These are phyloP conservation scores for Abramis brama DNA, from an alignment of 2,113 vertebrate genomes.

Conservation along the genomic window DNA sequence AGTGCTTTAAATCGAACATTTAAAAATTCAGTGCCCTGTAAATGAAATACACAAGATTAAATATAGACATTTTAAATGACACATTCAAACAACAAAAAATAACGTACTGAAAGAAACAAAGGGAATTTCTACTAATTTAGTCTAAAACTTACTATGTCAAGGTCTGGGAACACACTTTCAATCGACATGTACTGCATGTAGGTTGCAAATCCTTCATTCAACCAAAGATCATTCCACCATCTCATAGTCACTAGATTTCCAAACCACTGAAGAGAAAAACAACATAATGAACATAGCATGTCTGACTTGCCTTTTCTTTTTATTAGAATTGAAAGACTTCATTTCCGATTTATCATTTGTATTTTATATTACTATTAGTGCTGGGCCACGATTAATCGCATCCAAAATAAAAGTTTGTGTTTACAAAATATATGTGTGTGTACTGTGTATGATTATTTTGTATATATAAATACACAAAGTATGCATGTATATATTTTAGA, in stretches of 20 bases:
- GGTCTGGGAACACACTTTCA: conserved; percentile 76
- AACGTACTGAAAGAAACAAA: background rate
- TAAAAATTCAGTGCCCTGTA: conserved; percentile 88
- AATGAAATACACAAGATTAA: conserved; percentile 49
- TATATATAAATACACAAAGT: no score
- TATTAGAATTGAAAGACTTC: background rate
- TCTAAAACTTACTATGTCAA: conserved; percentile 82
- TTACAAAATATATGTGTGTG: no score
- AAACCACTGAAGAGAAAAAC: conserved; percentile 85
- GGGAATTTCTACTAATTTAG: background rate
- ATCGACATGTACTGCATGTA: conserved; percentile 92
- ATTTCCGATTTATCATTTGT: background rate
- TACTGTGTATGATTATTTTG: no score
- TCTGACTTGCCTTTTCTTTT: background rate
- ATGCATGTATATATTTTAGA: no score
- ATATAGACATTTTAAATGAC: background rate
- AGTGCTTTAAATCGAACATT: conserved; percentile 83
- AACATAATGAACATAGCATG: conserved; percentile 6
- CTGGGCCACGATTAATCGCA: no score
- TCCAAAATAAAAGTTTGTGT: no score
- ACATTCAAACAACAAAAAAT: background rate
- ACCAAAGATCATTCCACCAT: conserved; percentile 98
- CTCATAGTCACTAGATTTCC: conserved; percentile 96
- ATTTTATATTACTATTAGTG: no score
- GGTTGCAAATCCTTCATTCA: conserved; percentile 97